Conservation (phyloP, 2,888 invertebrate genomes). For the Allygus modestus region DNA sequence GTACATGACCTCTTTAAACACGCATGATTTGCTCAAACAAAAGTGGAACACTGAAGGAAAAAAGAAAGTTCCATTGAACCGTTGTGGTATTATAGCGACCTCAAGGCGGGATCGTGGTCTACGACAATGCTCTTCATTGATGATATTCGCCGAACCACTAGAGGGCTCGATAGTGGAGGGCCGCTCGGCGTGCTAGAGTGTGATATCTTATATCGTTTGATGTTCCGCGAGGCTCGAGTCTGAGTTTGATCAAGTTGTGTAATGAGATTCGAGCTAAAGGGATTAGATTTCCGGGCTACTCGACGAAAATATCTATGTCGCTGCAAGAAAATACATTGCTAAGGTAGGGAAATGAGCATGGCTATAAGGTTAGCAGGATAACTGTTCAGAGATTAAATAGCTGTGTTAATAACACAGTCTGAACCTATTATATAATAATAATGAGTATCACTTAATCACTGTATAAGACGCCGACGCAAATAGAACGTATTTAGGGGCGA, state of each 20-base stretch:
- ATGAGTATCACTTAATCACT: too few relatives aligned
- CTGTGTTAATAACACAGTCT: too few relatives aligned
- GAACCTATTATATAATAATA: too few relatives aligned
- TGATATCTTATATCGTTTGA: conserved; percentile 29
- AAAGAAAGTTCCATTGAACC: not conserved
- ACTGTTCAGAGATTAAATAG: too few relatives aligned
- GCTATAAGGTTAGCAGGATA: too few relatives aligned
- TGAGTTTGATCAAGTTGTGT: not conserved
- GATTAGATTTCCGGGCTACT: too few relatives aligned
- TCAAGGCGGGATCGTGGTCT: not conserved
- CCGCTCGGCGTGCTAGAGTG: not conserved
- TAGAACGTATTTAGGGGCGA: too few relatives aligned
- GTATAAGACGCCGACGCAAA: too few relatives aligned
- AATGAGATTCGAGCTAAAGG: too few relatives aligned
- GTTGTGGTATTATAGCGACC: not conserved
- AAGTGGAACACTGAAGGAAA: not conserved
- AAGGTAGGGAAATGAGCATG: too few relatives aligned
- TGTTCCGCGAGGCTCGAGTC: not conserved
- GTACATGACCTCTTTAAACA: not conserved
- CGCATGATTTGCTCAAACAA: not conserved
- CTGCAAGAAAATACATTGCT: too few relatives aligned
- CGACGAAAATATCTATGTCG: too few relatives aligned
- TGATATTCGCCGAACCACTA: conserved; percentile 5
- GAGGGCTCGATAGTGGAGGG: not conserved
- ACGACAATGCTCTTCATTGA: not conserved